Evolutionary conservation across 1,140 invertebrate species (phyloP).

Genomic region (Cepaea nemoralis): DNA sequence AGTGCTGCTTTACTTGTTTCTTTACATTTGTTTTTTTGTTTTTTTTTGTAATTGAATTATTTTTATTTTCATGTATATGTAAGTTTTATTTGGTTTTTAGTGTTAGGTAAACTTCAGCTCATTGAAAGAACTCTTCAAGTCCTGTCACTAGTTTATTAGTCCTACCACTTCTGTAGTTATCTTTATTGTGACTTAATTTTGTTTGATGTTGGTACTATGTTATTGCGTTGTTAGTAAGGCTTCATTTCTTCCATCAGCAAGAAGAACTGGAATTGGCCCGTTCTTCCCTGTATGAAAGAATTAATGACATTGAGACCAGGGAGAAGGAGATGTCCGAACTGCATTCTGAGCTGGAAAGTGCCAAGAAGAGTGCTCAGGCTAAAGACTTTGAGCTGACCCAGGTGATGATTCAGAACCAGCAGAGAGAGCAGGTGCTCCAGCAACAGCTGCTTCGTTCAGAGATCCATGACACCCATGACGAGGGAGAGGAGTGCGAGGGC

Average conservation of each 20-base stretch:
- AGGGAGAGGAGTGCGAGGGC: conserved; percentile 56
- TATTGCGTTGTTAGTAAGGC: no score
- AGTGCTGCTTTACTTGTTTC: no score
- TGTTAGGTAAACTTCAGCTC: no score
- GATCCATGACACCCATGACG: conserved; percentile 45
- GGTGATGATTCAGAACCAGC: conserved; percentile 60
- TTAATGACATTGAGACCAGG: conserved; percentile 59
- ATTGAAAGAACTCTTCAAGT: no score
- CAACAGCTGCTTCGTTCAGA: conserved; percentile 57
- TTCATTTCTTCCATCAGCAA: conserved; percentile 46
- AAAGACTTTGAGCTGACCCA: conserved; percentile 44
- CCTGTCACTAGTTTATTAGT: no score
- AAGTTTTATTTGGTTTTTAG: no score
- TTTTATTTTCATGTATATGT: no score
- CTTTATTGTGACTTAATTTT: no score
- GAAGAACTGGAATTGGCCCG: conserved; percentile 50
- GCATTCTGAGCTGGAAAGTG: conserved; percentile 75
- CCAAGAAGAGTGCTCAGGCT: conserved; percentile 48
- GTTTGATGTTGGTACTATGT: no score
- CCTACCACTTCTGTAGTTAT: no score
- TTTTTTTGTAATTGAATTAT: no score
- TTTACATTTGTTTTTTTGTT: no score
- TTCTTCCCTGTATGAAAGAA: conserved; percentile 52
- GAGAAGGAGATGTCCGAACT: conserved; percentile 76
- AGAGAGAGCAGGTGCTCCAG: conserved; percentile 76